Evolutionary conservation across 2,113 vertebrate species (phyloP).

Genomic region (Campylomormyrus numenius): DNA sequence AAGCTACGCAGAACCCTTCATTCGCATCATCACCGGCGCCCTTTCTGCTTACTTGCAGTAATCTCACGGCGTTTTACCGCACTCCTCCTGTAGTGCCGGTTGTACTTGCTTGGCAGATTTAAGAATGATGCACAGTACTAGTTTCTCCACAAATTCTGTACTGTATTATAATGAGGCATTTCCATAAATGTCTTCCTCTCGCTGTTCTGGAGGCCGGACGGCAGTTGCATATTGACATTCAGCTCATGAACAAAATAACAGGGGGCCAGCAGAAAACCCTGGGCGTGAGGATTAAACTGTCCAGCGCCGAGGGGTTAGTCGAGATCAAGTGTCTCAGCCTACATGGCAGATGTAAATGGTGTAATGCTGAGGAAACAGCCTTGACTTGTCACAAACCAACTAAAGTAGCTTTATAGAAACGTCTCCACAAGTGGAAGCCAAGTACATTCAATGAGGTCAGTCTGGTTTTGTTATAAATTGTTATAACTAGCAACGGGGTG

Average conservation of each 20-base stretch:
- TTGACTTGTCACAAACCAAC: background rate
- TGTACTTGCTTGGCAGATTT: background rate
- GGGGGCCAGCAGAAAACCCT: slow-evolving; percentile 7
- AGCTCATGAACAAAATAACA: slow-evolving; percentile 8
- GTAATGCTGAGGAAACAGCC: background rate
- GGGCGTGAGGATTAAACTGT: slow-evolving; percentile 3
- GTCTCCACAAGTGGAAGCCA: background rate
- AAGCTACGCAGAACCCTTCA: background rate
- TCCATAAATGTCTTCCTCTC: background rate
- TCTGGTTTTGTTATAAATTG: slow-evolving; percentile 13
- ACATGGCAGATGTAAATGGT: slow-evolving; percentile 13
- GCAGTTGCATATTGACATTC: slow-evolving; percentile 18
- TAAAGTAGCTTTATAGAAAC: background rate
- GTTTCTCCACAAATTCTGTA: background rate
- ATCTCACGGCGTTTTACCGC: background rate
- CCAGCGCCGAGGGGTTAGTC: background rate
- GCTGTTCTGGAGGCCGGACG: background rate
- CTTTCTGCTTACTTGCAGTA: background rate
- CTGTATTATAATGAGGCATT: background rate
- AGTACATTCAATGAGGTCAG: slow-evolving; percentile 7
- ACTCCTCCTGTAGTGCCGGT: background rate
- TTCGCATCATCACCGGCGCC: background rate
- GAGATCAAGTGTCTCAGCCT: background rate
- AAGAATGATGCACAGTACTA: background rate
- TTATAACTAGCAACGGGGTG: background rate